These are phyloP conservation scores for Oryzias celebensis DNA, from an alignment of 2,113 vertebrate species.

Conservation along the genomic window DNA sequence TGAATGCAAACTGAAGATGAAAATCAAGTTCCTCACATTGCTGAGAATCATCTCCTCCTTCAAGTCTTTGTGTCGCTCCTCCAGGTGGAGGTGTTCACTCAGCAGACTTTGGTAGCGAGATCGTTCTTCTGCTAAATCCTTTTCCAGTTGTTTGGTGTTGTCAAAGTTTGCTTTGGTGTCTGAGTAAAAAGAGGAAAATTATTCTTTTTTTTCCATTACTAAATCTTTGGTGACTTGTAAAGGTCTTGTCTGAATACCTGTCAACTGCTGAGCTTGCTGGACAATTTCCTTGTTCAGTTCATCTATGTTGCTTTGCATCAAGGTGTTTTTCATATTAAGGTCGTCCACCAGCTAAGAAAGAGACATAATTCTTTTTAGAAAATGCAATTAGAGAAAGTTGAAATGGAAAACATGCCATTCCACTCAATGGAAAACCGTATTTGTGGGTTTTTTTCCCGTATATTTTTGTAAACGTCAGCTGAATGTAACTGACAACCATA, in stretches of 20 bases:
- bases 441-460: too few relatives aligned
- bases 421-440: too few relatives aligned
- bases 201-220: background rate
- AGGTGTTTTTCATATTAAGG: slow-evolving; percentile 86
- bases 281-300: slow-evolving; percentile 82
- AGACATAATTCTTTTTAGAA: background rate
- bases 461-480: too few relatives aligned
- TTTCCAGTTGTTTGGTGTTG: slow-evolving; percentile 84
- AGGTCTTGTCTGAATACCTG: slow-evolving; percentile 72
- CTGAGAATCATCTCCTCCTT: slow-evolving; percentile 85
- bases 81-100: slow-evolving; percentile 88
- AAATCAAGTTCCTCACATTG: slow-evolving; percentile 71
- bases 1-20: background rate
- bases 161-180: slow-evolving; percentile 81
- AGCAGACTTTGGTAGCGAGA: slow-evolving; percentile 91
- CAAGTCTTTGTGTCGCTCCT: slow-evolving; percentile 87
- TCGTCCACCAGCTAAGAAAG: slow-evolving; percentile 82
- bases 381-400: background rate
- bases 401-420: too few relatives aligned
- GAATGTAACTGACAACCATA: too few relatives aligned
- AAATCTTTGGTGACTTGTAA: background rate
- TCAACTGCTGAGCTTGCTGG: slow-evolving; percentile 83
- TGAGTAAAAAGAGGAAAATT: slow-evolving; percentile 52
- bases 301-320: slow-evolving; percentile 86
- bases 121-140: slow-evolving; percentile 87